phyloP scores from a whole-genome alignment of 2,888 invertebrate genomes.

The Octodonta nipae region DNA sequence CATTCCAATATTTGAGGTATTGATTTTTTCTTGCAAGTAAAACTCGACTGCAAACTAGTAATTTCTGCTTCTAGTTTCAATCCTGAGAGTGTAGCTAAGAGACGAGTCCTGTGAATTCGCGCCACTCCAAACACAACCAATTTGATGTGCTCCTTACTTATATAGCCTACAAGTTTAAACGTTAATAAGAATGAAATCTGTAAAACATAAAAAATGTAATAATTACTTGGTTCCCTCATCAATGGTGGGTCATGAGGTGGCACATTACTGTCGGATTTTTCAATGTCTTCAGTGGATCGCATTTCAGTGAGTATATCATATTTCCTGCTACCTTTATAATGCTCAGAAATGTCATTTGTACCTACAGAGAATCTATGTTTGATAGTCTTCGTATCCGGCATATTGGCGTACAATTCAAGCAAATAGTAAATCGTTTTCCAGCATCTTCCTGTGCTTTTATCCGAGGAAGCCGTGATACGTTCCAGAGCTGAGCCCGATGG shows the following conservation, averaged over 20 bases:
- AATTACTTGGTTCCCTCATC: no score
- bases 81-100: conserved; percentile 83
- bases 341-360: conserved; percentile 50
- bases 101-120: conserved; percentile 70
- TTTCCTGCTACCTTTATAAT: conserved; percentile 48
- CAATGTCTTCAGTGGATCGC: conserved; percentile 44
- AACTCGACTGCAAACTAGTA: conserved; percentile 77
- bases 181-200: not conserved
- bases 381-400: conserved; percentile 89
- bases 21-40: conserved; percentile 79
- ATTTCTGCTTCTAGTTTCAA: conserved; percentile 90
- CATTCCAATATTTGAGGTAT: conserved; percentile 55
- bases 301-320: conserved; percentile 44
- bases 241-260: conserved; percentile 32
- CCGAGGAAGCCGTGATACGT: conserved; percentile 38
- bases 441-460: conserved; percentile 50
- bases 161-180: not conserved
- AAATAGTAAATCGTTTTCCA: conserved; percentile 91
- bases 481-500: conserved; percentile 46
- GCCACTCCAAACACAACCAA: conserved; percentile 78
- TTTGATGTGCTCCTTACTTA: conserved; percentile 51
- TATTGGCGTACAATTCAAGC: conserved; percentile 81
- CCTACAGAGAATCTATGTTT: conserved; percentile 61
- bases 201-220: not conserved
- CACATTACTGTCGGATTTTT: conserved; percentile 38